These are phyloP conservation scores for Fragum whitleyi DNA, from an alignment of 2,888 invertebrate genomes.

Conservation along the genomic window DNA sequence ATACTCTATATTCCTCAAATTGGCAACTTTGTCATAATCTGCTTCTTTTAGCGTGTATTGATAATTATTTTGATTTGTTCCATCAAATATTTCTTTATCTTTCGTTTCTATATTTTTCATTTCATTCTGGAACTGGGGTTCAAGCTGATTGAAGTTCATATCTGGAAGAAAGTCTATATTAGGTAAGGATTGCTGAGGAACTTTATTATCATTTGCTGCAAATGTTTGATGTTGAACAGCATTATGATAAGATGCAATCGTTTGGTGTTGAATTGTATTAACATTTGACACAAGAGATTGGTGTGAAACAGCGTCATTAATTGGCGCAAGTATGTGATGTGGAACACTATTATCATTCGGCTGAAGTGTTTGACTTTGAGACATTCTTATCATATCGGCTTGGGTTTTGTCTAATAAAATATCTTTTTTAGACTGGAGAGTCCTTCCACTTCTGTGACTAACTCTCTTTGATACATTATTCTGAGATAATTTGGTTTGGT, in stretches of 20 bases:
- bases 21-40: background rate
- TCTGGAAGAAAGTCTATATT: background rate
- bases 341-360: background rate
- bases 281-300: too few species aligned
- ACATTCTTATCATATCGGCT: background rate
- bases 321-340: too few species aligned
- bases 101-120: background rate
- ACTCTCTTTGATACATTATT: slow-evolving; percentile 3
- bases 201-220: background rate
- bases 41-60: background rate
- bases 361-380: background rate
- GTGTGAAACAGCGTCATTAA: too few species aligned
- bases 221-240: too few species aligned
- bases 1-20: background rate
- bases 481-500: background rate
- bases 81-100: background rate
- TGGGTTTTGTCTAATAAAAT: slow-evolving; percentile 1
- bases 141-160: background rate
- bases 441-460: slow-evolving; percentile 5
- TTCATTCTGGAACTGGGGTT: background rate
- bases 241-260: too few species aligned
- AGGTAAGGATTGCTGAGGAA: background rate
- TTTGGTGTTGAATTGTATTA: too few species aligned
- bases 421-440: slow-evolving; percentile 12
- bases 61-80: background rate